Evolutionary conservation across 2,888 invertebrate genomes (phyloP).

Genomic region (Shargacucullia verbasci): DNA sequence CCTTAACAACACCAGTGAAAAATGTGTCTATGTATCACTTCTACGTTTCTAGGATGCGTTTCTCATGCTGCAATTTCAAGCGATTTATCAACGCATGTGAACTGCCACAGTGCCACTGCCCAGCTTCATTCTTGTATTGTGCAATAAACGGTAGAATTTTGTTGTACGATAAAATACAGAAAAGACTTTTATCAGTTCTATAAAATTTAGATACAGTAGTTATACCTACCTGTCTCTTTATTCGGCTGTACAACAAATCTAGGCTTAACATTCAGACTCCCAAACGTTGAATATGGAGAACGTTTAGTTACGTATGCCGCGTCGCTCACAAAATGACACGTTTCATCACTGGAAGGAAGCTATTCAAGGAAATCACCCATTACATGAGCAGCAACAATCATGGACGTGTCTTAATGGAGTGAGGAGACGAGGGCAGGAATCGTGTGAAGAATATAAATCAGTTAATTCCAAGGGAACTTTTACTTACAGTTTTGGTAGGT

Average conservation of each 20-base stretch:
- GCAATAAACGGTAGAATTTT: slow-evolving; percentile 11
- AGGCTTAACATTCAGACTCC: not conserved
- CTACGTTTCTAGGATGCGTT: slow-evolving; percentile 19
- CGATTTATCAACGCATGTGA: slow-evolving; percentile 27
- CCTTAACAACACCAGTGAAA: slow-evolving; percentile 15
- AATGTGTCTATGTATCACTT: slow-evolving; percentile 22
- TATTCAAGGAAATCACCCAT: slow-evolving; percentile 42
- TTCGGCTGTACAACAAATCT: too few relatives aligned
- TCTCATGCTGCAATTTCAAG: slow-evolving; percentile 8
- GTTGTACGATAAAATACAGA: slow-evolving; percentile 8
- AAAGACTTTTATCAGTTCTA: too few relatives aligned
- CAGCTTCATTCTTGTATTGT: slow-evolving; percentile 12
- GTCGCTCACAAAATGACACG: slow-evolving; percentile 29
- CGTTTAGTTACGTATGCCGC: slow-evolving; percentile 29
- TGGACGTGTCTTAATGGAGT: slow-evolving; percentile 36
- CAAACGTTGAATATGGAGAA: slow-evolving; percentile 35
- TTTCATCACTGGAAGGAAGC: slow-evolving; percentile 41
- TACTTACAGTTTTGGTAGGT: slow-evolving; percentile 25
- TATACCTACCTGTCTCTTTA: too few relatives aligned
- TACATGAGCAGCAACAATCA: slow-evolving; percentile 47
- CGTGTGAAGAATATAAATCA: slow-evolving; percentile 54
- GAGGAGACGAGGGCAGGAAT: slow-evolving; percentile 27
- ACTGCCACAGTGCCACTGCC: too few relatives aligned
- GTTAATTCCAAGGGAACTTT: slow-evolving; percentile 41
- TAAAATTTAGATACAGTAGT: too few relatives aligned